Conservation (phyloP, 1,140 invertebrate genomes). For the Drosophila nannoptera region DNA sequence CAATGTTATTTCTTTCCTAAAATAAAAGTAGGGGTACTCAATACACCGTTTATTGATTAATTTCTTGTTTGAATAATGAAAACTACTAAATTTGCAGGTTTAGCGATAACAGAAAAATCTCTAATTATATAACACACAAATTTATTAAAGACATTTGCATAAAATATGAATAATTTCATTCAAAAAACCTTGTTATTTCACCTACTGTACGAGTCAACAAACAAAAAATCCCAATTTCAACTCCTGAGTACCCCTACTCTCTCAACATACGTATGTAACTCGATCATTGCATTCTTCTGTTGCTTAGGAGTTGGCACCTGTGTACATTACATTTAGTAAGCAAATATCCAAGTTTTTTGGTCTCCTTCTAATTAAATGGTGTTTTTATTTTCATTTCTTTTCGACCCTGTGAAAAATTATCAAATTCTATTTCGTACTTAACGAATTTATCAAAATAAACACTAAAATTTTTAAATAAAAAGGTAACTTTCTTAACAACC, state of each 20-base stretch:
- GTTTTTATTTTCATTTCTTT: neutral
- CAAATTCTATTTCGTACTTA: conserved; percentile 1
- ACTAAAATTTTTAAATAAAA: neutral
- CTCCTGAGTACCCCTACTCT: conserved; percentile 27
- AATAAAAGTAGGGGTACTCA: neutral
- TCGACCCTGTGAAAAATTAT: conserved; percentile 8
- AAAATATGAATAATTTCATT: too few relatives aligned
- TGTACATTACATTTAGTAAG: conserved; percentile 32
- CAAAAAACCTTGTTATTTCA: too few relatives aligned
- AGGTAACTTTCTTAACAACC: conserved; percentile 3
- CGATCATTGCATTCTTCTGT: conserved; percentile 38
- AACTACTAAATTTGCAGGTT: too few relatives aligned
- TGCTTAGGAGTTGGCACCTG: conserved; percentile 28
- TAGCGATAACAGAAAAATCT: too few relatives aligned
- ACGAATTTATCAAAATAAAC: conserved; percentile 1
- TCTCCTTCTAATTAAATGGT: conserved; percentile 19
- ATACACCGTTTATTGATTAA: too few relatives aligned
- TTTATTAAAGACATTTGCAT: too few relatives aligned
- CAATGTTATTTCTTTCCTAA: conserved; percentile 1
- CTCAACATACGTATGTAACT: conserved; percentile 29
- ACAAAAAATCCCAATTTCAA: neutral
- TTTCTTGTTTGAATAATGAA: too few relatives aligned
- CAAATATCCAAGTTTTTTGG: conserved; percentile 21
- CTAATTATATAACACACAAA: too few relatives aligned
- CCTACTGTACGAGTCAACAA: too few relatives aligned